Evolutionary conservation across 2,797 vertebrate genomes (phyloP).

Genomic region (Pangasius larnaudii): DNA sequence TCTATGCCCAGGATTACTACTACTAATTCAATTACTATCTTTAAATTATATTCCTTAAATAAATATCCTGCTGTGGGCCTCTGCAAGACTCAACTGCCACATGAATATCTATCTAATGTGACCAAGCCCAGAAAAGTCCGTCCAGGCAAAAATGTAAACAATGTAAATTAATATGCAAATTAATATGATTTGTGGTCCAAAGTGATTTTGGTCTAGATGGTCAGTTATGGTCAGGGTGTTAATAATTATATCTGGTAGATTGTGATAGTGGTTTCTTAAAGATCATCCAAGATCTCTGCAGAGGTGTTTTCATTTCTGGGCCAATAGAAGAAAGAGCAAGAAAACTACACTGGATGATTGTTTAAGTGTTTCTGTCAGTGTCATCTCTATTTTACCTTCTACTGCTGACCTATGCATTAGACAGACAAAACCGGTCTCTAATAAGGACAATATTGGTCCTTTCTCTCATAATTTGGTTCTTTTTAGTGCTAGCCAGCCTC

Average conservation of each 20-base stretch:
- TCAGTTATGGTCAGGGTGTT: not conserved
- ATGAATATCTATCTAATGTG: no score
- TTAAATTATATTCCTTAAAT: not conserved
- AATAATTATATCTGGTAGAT: no score
- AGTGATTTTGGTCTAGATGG: not conserved
- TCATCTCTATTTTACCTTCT: no score
- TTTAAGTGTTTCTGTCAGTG: no score
- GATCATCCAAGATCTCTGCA: no score
- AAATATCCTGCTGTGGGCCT: not conserved
- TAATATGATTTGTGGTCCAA: not conserved
- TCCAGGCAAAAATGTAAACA: no score
- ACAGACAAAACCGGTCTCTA: not conserved
- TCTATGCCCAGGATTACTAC: not conserved
- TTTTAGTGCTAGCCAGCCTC: not conserved
- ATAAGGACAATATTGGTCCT: not conserved
- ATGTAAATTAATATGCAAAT: not conserved
- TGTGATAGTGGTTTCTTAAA: no score
- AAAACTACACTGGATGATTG: no score
- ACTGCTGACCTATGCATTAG: no score
- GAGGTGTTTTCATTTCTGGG: no score
- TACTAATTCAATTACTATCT: not conserved
- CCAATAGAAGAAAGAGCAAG: not conserved
- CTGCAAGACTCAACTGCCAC: no score
- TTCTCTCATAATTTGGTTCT: not conserved
- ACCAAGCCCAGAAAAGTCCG: no score